Conservation (phyloP, 2,113 vertebrate species). For the Bucco capensis region DNA sequence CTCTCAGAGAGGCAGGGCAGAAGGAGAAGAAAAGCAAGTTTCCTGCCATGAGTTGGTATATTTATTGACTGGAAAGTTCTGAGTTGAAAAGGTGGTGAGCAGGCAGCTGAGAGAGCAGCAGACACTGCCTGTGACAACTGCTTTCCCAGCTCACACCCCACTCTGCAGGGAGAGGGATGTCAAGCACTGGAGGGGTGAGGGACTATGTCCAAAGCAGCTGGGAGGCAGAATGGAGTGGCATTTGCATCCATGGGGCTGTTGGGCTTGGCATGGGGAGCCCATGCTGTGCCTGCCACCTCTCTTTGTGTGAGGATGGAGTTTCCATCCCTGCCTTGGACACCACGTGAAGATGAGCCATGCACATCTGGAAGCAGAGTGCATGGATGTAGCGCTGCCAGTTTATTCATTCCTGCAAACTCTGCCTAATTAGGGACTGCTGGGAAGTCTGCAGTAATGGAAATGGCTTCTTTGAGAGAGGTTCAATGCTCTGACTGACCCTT, state of each 20-base stretch:
- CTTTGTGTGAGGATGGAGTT: neutral
- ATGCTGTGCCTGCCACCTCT: neutral
- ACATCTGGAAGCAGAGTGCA: slow-evolving; percentile 6
- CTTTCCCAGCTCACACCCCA: rapidly evolving
- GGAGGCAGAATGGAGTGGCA: neutral
- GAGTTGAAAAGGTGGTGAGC: neutral
- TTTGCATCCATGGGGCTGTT: neutral
- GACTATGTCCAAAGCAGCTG: neutral
- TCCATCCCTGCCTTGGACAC: neutral
- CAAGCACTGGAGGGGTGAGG: neutral
- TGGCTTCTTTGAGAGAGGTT: neutral
- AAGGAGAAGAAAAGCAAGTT: neutral
- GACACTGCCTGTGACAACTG: neutral
- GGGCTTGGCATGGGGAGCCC: neutral
- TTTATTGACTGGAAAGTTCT: slow-evolving; percentile 16
- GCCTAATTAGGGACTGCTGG: neutral
- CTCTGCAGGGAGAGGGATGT: neutral
- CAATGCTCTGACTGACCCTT: neutral
- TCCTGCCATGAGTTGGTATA: neutral
- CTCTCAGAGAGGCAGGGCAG: neutral
- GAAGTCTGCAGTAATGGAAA: neutral
- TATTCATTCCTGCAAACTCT: neutral
- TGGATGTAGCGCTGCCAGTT: neutral
- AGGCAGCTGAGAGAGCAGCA: neutral
- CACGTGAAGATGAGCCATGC: neutral